These are phyloP conservation scores for Nesometra sesokonis DNA, from an alignment of 35 echinoderm and acorn worm genomes.

Conservation along the genomic window DNA sequence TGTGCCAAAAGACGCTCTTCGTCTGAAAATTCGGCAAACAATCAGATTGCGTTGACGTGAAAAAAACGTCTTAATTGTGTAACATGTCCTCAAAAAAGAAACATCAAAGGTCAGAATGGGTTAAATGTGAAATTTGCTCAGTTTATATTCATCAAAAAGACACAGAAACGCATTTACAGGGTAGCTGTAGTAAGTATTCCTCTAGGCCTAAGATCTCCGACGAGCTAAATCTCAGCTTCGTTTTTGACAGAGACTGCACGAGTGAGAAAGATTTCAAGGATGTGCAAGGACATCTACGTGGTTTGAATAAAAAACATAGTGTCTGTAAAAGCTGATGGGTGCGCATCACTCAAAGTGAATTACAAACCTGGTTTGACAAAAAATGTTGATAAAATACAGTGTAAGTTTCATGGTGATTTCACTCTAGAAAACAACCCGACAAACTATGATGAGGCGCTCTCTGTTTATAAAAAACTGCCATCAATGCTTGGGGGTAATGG, in stretches of 20 bases:
- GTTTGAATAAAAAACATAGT: not conserved
- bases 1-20: too few species aligned
- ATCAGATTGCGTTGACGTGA: too few species aligned
- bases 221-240: not conserved
- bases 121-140: not conserved
- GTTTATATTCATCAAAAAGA: not conserved
- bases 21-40: too few species aligned
- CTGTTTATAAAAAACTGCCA: slow-evolving; percentile 10
- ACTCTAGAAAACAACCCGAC: slow-evolving; percentile 7
- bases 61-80: too few species aligned
- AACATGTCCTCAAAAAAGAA: not conserved
- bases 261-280: slow-evolving; percentile 3
- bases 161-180: not conserved
- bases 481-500: slow-evolving; percentile 12
- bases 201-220: not conserved
- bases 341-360: not conserved
- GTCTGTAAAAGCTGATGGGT: not conserved
- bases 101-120: not conserved
- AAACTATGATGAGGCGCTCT: slow-evolving; percentile 10
- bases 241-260: slow-evolving; percentile 15
- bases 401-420: slow-evolving; percentile 29
- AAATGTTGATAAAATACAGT: not conserved
- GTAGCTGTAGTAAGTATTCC: not conserved
- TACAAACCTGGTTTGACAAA: too few species aligned
- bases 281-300: slow-evolving; percentile 12